phyloP scores from a whole-genome alignment of 2,888 invertebrate species.

The Phengaris arion region DNA sequence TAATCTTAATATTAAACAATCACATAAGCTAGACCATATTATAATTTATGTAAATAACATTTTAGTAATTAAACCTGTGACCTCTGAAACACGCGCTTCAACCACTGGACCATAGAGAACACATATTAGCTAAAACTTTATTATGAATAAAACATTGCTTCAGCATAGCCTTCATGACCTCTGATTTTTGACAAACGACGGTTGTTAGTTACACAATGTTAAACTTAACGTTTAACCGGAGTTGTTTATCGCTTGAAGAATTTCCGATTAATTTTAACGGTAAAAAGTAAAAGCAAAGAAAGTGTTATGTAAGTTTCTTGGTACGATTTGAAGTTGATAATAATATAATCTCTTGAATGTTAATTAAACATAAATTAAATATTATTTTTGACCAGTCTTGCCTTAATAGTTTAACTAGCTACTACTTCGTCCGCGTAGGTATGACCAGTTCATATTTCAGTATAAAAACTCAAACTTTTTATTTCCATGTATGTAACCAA shows the following conservation, averaged over 20 bases:
- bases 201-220: neutral
- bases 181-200: neutral
- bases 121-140: neutral
- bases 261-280: neutral
- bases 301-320: neutral
- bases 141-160: neutral
- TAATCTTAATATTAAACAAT: too few species aligned
- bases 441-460: too few species aligned
- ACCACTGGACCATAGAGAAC: neutral
- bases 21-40: too few species aligned
- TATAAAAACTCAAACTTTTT: too few species aligned
- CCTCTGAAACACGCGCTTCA: neutral
- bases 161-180: neutral
- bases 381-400: too few species aligned
- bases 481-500: too few species aligned
- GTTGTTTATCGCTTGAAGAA: conserved; percentile 12
- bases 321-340: neutral
- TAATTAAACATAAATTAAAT: too few species aligned
- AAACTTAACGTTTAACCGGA: neutral
- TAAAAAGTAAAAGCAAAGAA: conserved; percentile 6
- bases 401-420: too few species aligned
- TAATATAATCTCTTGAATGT: too few species aligned
- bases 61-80: neutral
- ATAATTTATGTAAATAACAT: too few species aligned
- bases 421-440: too few species aligned